Conservation (phyloP, 1,140 invertebrate species). For the Diabrotica virgifera region DNA sequence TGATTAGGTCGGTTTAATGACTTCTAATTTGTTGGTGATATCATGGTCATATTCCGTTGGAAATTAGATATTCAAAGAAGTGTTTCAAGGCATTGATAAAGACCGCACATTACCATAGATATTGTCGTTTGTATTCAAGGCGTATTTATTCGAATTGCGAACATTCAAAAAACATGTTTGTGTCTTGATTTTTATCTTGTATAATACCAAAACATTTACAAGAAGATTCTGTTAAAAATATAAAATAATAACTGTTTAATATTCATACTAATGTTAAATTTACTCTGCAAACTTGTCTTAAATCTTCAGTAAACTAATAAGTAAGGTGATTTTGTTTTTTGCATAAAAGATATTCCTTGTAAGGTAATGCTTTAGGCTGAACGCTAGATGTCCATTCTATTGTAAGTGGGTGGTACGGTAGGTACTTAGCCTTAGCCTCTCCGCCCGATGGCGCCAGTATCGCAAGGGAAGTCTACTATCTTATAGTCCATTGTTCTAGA, state of each 20-base stretch:
- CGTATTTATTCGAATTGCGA: not conserved
- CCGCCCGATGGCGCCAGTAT: too few species aligned
- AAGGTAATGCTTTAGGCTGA: not conserved
- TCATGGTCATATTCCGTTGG: not conserved
- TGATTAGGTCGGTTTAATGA: not conserved
- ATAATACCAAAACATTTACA: not conserved
- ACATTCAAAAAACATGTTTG: not conserved
- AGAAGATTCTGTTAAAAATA: not conserved
- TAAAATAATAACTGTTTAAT: not conserved
- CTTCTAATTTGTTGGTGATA: slow-evolving; percentile 3
- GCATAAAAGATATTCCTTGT: not conserved
- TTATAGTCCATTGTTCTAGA: too few species aligned
- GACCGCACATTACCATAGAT: not conserved
- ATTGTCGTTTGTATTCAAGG: not conserved
- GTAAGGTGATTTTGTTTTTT: not conserved
- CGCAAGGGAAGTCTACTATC: too few species aligned
- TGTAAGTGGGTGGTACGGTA: too few species aligned
- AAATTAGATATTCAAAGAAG: slow-evolving; percentile 1
- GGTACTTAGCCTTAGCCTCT: too few species aligned
- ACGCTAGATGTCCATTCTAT: not conserved
- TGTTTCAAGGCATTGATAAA: not conserved
- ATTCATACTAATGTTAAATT: not conserved
- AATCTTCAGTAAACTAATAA: not conserved
- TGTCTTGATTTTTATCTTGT: not conserved
- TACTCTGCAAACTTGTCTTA: not conserved